phyloP scores from a whole-genome alignment of 30 jellyfish, hydroid and myxozoan species.

The Pelagia noctiluca region DNA sequence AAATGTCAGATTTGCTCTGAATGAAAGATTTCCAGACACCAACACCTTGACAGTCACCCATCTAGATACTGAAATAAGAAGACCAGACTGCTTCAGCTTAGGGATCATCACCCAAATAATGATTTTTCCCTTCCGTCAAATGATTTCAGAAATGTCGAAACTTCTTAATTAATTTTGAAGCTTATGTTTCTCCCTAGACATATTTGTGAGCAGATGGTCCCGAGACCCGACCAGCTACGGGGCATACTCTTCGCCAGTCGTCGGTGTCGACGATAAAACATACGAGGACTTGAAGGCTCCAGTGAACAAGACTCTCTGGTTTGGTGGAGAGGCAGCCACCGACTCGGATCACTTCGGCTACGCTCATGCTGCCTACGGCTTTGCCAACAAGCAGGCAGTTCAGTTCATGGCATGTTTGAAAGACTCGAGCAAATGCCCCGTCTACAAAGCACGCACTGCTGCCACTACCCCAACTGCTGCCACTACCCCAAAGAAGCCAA shows the following conservation, averaged over 20 bases:
- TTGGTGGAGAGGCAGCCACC: constrained; percentile 79
- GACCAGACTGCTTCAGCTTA: no score
- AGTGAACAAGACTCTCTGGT: constrained; percentile 60
- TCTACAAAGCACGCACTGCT: constrained; percentile 29
- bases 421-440: constrained; percentile 57
- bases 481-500: not conserved
- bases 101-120: no score
- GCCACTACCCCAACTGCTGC: not conserved
- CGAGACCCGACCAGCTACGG: constrained; percentile 58
- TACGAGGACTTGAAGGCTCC: constrained; percentile 57
- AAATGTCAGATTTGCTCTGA: no score
- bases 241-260: constrained; percentile 51
- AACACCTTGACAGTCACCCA: no score
- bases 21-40: no score
- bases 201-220: constrained; percentile 72
- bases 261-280: constrained; percentile 56
- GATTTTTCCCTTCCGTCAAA: no score
- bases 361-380: constrained; percentile 51
- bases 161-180: no score
- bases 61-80: no score
- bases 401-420: constrained; percentile 42
- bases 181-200: constrained; percentile 12
- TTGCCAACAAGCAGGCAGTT: constrained; percentile 32
- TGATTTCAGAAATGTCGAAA: no score
- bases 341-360: constrained; percentile 50